Conservation (phyloP, 1,140 invertebrate genomes). For the Arion vulgaris region DNA sequence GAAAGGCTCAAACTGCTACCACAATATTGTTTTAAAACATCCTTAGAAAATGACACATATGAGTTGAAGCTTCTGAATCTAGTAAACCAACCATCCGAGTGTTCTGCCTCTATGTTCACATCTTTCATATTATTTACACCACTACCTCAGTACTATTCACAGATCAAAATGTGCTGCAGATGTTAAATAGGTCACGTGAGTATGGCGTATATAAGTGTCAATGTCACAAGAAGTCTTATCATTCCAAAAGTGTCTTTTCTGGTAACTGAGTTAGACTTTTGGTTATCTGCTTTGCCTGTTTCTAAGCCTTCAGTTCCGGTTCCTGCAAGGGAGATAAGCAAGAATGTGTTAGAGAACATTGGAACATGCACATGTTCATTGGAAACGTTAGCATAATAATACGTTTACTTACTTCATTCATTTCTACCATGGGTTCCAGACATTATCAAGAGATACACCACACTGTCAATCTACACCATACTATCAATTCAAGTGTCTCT, state of each 20-base stretch:
- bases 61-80: neutral
- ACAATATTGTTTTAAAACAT: neutral
- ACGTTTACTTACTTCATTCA: no score
- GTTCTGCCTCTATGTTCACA: neutral
- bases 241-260: neutral
- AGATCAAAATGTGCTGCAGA: neutral
- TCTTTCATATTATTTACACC: neutral
- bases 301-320: neutral
- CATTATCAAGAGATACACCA: no score
- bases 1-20: neutral
- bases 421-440: no score
- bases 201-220: neutral
- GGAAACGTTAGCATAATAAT: no score
- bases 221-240: neutral
- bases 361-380: no score
- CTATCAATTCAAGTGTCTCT: no score
- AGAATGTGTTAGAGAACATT: no score
- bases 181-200: neutral
- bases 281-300: neutral
- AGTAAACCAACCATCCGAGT: neutral
- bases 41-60: neutral
- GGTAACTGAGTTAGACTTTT: neutral
- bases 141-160: neutral
- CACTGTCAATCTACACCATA: no score
- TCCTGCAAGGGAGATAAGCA: constrained; percentile 8